Evolutionary conservation across 2,888 invertebrate species (phyloP).

Genomic region (Endotricha flammealis): DNA sequence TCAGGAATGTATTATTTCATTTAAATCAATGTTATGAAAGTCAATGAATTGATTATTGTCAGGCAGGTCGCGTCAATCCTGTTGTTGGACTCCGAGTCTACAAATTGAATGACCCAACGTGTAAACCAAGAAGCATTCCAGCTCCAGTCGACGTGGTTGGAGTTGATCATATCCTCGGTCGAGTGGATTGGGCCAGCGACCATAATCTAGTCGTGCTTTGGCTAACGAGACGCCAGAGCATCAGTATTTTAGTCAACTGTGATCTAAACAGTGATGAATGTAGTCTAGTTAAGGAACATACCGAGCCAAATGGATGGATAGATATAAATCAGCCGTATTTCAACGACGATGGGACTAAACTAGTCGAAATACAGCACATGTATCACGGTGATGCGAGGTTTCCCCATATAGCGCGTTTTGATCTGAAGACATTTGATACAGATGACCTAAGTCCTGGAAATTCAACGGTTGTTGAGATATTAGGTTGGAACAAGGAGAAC

Average conservation of each 20-base stretch:
- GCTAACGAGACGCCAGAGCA: conserved; percentile 91
- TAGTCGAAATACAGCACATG: conserved; percentile 61
- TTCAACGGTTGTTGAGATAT: conserved; percentile 77
- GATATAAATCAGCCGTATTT: conserved; percentile 77
- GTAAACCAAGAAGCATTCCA: conserved; percentile 55
- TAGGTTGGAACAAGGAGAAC: conserved; percentile 79
- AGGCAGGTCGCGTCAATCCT: conserved; percentile 87
- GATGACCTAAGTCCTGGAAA: conserved; percentile 76
- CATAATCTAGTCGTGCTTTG: conserved; percentile 84
- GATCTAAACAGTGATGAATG: conserved; percentile 57
- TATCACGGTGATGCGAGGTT: conserved; percentile 58
- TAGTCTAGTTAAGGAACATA: conserved; percentile 53
- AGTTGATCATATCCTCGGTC: conserved; percentile 81
- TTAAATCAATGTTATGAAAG: too few species aligned
- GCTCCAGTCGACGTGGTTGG: conserved; percentile 77
- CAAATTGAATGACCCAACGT: conserved; percentile 51
- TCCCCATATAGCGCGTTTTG: conserved; percentile 55
- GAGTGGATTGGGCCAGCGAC: conserved; percentile 86
- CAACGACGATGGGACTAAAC: conserved; percentile 56
- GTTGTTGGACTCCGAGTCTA: conserved; percentile 81
- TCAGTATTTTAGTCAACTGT: conserved; percentile 80
- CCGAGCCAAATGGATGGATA: conserved; percentile 84
- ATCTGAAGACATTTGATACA: conserved; percentile 42
- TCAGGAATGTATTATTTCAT: too few species aligned
- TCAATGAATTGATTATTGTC: conserved; percentile 33